A percentile compares a stretch with the other conserved stretches of the same genome.
phyloP scores from a whole-genome alignment of 2,113 vertebrate genomes.

The Leucoraja erinaceus region DNA sequence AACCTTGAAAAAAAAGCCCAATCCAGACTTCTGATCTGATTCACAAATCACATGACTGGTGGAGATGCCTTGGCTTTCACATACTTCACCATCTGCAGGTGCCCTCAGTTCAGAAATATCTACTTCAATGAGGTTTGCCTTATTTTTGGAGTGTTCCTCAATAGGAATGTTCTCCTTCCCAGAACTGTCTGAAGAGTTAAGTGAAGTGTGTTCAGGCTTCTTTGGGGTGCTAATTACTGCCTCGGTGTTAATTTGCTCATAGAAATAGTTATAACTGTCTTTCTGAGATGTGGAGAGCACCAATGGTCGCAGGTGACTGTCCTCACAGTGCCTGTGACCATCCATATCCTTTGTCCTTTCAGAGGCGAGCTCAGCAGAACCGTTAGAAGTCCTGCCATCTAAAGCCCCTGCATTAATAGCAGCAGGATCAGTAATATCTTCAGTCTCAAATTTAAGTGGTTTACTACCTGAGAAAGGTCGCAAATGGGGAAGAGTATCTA shows the following conservation, averaged over 20 bases:
- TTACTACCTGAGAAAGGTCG: slow-evolving; percentile 57
- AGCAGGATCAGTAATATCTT: slow-evolving; percentile 32
- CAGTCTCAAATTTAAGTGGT: slow-evolving; percentile 49
- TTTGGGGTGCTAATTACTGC: slow-evolving; percentile 48
- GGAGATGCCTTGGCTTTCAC: slow-evolving; percentile 49
- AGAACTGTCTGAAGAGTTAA: slow-evolving; percentile 49
- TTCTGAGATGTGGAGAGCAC: slow-evolving; percentile 46
- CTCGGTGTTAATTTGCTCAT: slow-evolving; percentile 59
- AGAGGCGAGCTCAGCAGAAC: slow-evolving; percentile 36
- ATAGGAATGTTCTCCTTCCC: slow-evolving; percentile 53
- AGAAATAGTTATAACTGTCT: slow-evolving; percentile 57
- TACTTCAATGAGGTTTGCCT: slow-evolving; percentile 81
- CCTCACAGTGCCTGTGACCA: slow-evolving; percentile 62
- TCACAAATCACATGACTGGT: slow-evolving; percentile 52
- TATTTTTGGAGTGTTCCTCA: slow-evolving; percentile 62
- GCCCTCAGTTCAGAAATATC: slow-evolving; percentile 75
- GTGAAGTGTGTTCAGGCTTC: slow-evolving; percentile 42
- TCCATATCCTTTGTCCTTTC: slow-evolving; percentile 57
- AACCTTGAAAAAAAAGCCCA: slow-evolving; percentile 97
- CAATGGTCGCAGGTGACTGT: slow-evolving; percentile 64
- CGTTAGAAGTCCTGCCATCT: slow-evolving; percentile 45
- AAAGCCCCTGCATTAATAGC: slow-evolving; percentile 47
- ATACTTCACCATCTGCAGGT: slow-evolving; percentile 55
- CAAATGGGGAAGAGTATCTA: slow-evolving; percentile 56
- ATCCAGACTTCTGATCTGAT: slow-evolving; percentile 73